These are phyloP conservation scores for Laodelphax striatellus DNA, from an alignment of 1,140 invertebrate genomes.

Conservation along the genomic window DNA sequence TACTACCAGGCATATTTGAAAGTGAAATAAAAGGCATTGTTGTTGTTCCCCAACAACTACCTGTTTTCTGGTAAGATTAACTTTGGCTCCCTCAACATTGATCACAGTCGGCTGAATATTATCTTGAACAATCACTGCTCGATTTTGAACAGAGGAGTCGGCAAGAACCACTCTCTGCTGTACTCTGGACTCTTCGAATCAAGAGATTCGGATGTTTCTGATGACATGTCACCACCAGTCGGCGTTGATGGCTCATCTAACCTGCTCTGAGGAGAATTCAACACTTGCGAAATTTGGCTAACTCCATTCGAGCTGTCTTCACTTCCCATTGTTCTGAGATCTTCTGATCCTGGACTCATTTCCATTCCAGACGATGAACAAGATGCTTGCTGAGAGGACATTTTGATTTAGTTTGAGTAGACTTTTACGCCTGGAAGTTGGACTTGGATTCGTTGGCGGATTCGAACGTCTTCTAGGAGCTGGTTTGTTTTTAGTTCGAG, in stretches of 20 bases:
- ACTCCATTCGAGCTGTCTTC: conserved; percentile 27
- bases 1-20: conserved; percentile 13
- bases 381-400: conserved; percentile 36
- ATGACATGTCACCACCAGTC: conserved; percentile 18
- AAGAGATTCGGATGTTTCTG: conserved; percentile 19
- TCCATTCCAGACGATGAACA: conserved; percentile 22
- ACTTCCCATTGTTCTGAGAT: conserved; percentile 22
- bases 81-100: conserved; percentile 20
- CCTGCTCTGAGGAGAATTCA: conserved; percentile 28
- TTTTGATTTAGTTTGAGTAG: conserved; percentile 43
- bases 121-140: conserved; percentile 39
- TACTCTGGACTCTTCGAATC: conserved; percentile 17
- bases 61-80: conserved; percentile 23
- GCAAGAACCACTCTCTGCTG: conserved; percentile 17
- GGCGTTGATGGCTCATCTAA: conserved; percentile 18
- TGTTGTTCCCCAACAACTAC: conserved; percentile 21
- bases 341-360: conserved; percentile 24
- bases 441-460: conserved; percentile 55
- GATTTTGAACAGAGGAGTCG: conserved; percentile 25
- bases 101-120: conserved; percentile 27
- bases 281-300: conserved; percentile 32
- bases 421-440: conserved; percentile 59
- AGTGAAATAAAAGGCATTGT: conserved; percentile 20
- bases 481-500: conserved; percentile 67
- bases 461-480: conserved; percentile 60